Percentiles rank a stretch among this genome's conserved stretches.
These are phyloP conservation scores for Gymnosoma rotundatum DNA, from an alignment of 2,888 invertebrate genomes.

Conservation along the genomic window DNA sequence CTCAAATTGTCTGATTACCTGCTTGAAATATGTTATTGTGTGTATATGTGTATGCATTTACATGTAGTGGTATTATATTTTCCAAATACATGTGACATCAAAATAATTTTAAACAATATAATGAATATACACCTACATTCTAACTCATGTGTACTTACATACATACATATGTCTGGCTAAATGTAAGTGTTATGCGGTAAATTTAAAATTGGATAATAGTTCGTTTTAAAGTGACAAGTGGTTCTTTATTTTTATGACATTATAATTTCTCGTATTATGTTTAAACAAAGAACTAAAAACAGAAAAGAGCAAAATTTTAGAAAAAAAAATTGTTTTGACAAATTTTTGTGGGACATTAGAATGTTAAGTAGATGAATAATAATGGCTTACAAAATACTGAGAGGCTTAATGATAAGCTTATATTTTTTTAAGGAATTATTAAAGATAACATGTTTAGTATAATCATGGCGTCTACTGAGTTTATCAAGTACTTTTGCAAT, in stretches of 20 bases:
- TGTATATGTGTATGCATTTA: background rate
- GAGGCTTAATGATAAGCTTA: no score
- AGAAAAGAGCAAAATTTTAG: background rate
- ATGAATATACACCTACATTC: background rate
- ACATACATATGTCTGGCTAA: background rate
- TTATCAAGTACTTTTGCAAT: no score
- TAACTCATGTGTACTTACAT: no score
- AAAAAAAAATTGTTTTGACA: background rate
- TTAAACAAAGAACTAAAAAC: background rate
- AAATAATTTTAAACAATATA: slow-evolving; percentile 8
- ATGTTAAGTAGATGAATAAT: no score
- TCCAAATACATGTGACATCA: slow-evolving; percentile 1
- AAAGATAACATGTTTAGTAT: no score
- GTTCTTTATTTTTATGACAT: slow-evolving; percentile 51
- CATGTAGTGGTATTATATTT: background rate
- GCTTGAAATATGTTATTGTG: background rate
- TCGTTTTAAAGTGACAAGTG: slow-evolving; percentile 41
- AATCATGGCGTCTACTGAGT: no score
- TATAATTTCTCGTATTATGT: slow-evolving; percentile 35
- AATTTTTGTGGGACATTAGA: no score
- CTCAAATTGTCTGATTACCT: slow-evolving; percentile 29
- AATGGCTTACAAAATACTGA: no score
- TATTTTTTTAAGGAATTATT: no score
- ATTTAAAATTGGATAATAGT: slow-evolving; percentile 38
- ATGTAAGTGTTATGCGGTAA: background rate